Conservation (phyloP, 2,113 vertebrate genomes). For the Phycodurus eques region DNA sequence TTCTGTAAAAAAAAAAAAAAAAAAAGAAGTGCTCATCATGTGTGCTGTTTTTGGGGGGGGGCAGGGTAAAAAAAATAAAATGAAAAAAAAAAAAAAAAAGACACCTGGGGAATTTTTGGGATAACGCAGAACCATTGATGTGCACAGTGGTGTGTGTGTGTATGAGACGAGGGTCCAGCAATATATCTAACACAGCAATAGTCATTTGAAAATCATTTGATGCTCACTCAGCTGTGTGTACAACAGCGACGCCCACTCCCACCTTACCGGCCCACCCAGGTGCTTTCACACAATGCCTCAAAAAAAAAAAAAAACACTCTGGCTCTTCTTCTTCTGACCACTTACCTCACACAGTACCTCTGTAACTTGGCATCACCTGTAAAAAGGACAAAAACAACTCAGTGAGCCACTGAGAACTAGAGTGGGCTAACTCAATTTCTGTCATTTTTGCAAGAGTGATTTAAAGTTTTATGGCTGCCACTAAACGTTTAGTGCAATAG, state of each 20-base stretch:
- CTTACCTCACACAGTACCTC: constrained; percentile 73
- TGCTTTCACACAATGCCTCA: constrained; percentile 50
- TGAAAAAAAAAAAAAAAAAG: background rate
- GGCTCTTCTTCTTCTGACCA: constrained; percentile 60
- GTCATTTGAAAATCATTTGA: constrained; percentile 45
- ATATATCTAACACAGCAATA: constrained; percentile 74
- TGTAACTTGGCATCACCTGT: constrained; percentile 62
- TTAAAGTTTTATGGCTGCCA: background rate
- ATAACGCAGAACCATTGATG: constrained; percentile 23
- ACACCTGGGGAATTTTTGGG: background rate
- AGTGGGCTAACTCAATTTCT: background rate
- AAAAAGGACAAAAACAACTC: constrained; percentile 27
- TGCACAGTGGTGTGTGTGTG: constrained; percentile 46
- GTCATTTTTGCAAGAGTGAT: background rate
- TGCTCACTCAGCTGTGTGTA: constrained; percentile 4
- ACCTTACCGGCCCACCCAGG: constrained; percentile 37
- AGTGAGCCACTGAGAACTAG: background rate
- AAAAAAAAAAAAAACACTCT: background rate
- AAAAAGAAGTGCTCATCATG: constrained; percentile 48
- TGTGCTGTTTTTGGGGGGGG: constrained; percentile 46
- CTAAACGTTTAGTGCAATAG: background rate
- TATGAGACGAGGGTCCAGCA: constrained; percentile 62
- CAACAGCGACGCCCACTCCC: background rate
- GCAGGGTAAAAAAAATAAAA: constrained; percentile 7
- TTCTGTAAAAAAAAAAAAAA: background rate